A percentile compares a stretch with the other conserved stretches of the same genome.
Evolutionary conservation across 2,888 invertebrate species (phyloP).

Genomic region (Tromatobia lineatoria): DNA sequence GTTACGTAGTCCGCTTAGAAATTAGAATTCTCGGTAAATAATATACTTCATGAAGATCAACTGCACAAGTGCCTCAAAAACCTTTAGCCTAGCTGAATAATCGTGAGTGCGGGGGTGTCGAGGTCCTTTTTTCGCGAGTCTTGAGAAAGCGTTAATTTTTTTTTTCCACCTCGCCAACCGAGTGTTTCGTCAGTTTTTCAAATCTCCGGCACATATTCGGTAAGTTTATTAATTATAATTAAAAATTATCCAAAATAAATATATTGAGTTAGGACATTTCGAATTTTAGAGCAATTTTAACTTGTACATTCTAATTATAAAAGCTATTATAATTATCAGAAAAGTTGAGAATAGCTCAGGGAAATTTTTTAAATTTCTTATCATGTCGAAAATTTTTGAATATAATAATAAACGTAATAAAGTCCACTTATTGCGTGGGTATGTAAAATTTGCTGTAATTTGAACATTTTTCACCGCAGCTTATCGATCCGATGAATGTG

Average conservation of each 20-base stretch:
- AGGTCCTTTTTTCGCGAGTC: constrained; percentile 20
- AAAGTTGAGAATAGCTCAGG: not conserved
- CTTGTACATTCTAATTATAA: not conserved
- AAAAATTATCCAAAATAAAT: not conserved
- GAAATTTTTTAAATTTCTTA: not conserved
- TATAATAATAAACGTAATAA: too few species aligned
- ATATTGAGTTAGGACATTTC: not conserved
- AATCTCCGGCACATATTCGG: constrained; percentile 3
- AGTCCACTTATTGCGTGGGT: too few species aligned
- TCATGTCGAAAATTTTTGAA: not conserved
- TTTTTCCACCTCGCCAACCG: constrained; percentile 13
- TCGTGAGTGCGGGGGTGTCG: constrained; percentile 34
- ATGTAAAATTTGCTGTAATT: too few species aligned
- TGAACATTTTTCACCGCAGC: too few species aligned
- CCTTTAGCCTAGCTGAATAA: constrained; percentile 61
- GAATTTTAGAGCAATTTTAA: not conserved
- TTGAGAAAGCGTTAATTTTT: constrained; percentile 30
- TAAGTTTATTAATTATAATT: not conserved
- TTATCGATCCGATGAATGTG: too few species aligned
- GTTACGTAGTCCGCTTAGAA: constrained; percentile 73
- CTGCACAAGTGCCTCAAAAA: constrained; percentile 75
- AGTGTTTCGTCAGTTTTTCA: constrained; percentile 23
- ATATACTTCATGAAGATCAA: constrained; percentile 69
- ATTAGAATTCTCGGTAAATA: constrained; percentile 68
- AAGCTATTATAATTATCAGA: not conserved